Evolutionary conservation across 2,888 invertebrate species (phyloP), one percentile per base, ranked within the genome.

Genomic region (Acleris sparsana): DNA sequence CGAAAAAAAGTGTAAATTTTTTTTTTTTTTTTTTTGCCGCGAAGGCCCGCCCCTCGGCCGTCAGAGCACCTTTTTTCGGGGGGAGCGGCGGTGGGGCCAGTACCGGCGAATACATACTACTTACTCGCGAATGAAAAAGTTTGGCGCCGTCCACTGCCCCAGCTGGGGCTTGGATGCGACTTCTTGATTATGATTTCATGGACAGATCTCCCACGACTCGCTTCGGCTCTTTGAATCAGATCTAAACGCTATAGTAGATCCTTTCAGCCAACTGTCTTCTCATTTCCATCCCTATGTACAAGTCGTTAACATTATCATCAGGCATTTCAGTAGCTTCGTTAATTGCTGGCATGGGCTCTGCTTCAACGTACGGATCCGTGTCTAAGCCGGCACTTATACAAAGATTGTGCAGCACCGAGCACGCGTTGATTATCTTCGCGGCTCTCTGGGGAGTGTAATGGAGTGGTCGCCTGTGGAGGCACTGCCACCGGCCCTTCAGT

Each of bases 341-440:
- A 16, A 78, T 62, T 22, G 71, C 61, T 53, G 76, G 75, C 69
- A 77, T 72, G 60, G 79, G 73, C 55, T 83, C 79, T 22, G 75
- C 70, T 29, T 85, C 80, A 17, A 79, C 67, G 62, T 79, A 80
- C 0, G 72, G 75, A 49, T 80, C 75, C 20, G 82, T 76, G 48
- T 85, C 85, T 18, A 84, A 59, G 2, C 78, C 76, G 17, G 84
- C 84, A 63, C 67, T 76, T 33, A 80, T 74, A 51, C 86, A 84
- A 1, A 86, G 70, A 66, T 86, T 86, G 65, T 86, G 85, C 56
- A 86, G 68, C 5, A 86, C 79, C 17, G 84, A 84, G 75, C 86
- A 86, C n/a, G 86, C 86, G 69, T 86, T 86, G 33, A 86, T 80
- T 13, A 86, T 86, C 62, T 86, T 85, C 3, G 85, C 86, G 9